Percentiles rank a stretch among this genome's conserved stretches.
Evolutionary conservation across 1,140 invertebrate species (phyloP).

Genomic region (Marisa cornuarietis): DNA sequence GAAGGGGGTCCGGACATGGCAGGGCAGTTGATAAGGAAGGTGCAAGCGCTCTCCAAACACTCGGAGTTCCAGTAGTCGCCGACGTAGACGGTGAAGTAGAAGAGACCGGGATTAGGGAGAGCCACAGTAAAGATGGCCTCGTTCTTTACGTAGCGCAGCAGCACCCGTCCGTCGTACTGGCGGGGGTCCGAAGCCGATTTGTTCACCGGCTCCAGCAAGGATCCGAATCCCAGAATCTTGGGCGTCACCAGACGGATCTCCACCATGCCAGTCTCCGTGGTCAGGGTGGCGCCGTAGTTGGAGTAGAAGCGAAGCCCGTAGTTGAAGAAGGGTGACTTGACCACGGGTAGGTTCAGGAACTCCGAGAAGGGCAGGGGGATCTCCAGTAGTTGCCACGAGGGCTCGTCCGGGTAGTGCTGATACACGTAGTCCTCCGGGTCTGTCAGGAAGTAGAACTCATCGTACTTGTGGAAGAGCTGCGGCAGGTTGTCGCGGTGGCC

Average conservation of each 20-base stretch:
- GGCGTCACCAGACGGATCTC: slow-evolving; percentile 57
- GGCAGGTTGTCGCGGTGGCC: slow-evolving; percentile 60
- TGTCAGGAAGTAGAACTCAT: slow-evolving; percentile 69
- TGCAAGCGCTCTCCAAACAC: slow-evolving; percentile 61
- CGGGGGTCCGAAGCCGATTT: slow-evolving; percentile 45
- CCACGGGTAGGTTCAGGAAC: slow-evolving; percentile 68
- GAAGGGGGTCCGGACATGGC: slow-evolving; percentile 43
- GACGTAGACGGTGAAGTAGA: slow-evolving; percentile 61
- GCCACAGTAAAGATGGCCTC: slow-evolving; percentile 60
- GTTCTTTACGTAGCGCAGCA: slow-evolving; percentile 57
- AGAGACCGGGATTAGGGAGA: slow-evolving; percentile 56
- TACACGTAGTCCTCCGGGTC: slow-evolving; percentile 70
- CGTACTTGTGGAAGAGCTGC: slow-evolving; percentile 61
- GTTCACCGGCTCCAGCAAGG: slow-evolving; percentile 52
- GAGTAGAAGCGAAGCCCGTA: slow-evolving; percentile 57
- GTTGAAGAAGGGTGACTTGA: slow-evolving; percentile 65
- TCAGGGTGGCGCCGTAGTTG: slow-evolving; percentile 56
- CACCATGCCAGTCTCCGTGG: slow-evolving; percentile 56
- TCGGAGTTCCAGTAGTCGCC: slow-evolving; percentile 60
- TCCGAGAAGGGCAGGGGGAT: slow-evolving; percentile 68
- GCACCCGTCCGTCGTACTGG: slow-evolving; percentile 51
- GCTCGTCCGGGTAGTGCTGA: slow-evolving; percentile 70
- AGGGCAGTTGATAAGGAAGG: slow-evolving; percentile 58
- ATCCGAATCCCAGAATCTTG: slow-evolving; percentile 58
- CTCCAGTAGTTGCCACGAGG: slow-evolving; percentile 69